Evolutionary conservation across 2,797 vertebrate genomes (phyloP).

Genomic region (Champsocephalus esox): DNA sequence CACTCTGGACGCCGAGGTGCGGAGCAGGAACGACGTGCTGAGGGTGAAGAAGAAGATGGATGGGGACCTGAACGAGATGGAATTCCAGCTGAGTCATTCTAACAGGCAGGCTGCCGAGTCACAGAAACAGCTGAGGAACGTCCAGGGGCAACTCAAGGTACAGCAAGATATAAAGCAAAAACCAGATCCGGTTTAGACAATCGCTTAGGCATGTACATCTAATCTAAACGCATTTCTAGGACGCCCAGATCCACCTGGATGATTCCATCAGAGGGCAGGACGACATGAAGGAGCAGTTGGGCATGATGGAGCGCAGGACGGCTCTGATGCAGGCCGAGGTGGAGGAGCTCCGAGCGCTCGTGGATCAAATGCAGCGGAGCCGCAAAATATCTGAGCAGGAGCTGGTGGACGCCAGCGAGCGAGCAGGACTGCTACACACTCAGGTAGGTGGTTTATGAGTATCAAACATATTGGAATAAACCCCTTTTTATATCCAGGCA

Average conservation of each 20-base stretch:
- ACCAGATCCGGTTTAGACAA: too few relatives aligned
- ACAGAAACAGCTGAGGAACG: conserved; percentile 88
- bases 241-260: conserved; percentile 89
- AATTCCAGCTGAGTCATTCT: conserved; percentile 90
- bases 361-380: conserved; percentile 69
- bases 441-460: conserved; percentile 46
- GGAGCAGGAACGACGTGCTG: conserved; percentile 90
- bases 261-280: conserved; percentile 86
- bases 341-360: conserved; percentile 86
- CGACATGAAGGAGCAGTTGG: conserved; percentile 90
- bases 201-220: too few relatives aligned
- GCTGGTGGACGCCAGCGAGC: conserved; percentile 68
- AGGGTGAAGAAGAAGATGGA: conserved; percentile 95
- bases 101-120: conserved; percentile 88
- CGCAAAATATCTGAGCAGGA: conserved; percentile 68
- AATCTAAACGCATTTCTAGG: conserved; percentile 69
- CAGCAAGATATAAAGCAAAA: too few relatives aligned
- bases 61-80: conserved; percentile 90
- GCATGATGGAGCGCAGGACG: conserved; percentile 87
- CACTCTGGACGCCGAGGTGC: conserved; percentile 87
- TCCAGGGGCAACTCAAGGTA: conserved; percentile 90
- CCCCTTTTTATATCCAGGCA: too few relatives aligned
- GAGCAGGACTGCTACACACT: conserved; percentile 78
- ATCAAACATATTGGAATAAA: too few relatives aligned
- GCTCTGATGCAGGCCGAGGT: conserved; percentile 89